A percentile compares a stretch with the other conserved stretches of the same genome.
phyloP scores from a whole-genome alignment of 2,113 vertebrate genomes.

The Mustelus asterias region DNA sequence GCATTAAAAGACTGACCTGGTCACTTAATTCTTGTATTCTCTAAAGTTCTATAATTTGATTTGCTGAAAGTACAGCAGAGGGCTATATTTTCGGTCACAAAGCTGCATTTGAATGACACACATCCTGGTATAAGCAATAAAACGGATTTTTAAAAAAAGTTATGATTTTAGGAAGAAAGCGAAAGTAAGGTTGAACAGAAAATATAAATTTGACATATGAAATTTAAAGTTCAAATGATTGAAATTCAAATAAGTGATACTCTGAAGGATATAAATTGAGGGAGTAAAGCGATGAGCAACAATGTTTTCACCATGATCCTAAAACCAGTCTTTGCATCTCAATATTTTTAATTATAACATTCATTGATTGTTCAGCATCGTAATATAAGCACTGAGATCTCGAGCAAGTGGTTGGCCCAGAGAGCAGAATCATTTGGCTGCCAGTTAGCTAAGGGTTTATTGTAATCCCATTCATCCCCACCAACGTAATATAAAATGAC shows the following conservation, averaged over 20 bases:
- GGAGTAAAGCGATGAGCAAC: background rate
- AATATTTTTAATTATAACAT: background rate
- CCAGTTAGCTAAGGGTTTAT: background rate
- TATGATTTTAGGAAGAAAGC: background rate
- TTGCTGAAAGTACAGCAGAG: background rate
- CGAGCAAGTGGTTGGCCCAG: background rate
- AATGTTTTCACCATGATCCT: background rate
- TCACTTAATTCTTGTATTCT: background rate
- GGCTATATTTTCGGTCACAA: background rate
- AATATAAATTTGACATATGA: background rate
- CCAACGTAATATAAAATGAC: background rate
- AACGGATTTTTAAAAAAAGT: background rate
- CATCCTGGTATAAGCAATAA: background rate
- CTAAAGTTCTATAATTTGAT: background rate
- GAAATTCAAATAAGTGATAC: background rate
- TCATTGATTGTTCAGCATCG: background rate
- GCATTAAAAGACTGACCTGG: background rate
- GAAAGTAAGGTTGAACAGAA: background rate
- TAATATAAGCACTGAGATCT: background rate
- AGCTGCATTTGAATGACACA: background rate
- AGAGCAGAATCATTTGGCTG: conserved; percentile 1
- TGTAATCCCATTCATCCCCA: background rate
- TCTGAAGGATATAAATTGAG: background rate
- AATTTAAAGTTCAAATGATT: background rate
- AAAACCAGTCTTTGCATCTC: background rate